Evolutionary conservation across 2,888 invertebrate species (phyloP).

Genomic region (Phrixothrix hirtus): DNA sequence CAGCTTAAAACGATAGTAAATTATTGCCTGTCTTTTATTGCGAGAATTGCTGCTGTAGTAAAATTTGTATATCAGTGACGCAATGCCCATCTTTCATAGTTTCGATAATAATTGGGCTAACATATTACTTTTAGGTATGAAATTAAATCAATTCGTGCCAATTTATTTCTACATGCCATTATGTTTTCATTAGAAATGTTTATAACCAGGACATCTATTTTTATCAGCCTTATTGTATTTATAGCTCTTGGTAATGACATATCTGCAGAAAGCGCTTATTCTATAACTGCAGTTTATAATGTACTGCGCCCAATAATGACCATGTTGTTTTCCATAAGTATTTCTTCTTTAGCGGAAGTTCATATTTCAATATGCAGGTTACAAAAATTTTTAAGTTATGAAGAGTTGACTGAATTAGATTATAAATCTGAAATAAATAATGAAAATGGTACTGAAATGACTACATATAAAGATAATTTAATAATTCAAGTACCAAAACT

Average conservation of each 20-base stretch:
- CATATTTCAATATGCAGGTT: conserved; percentile 74
- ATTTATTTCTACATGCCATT: conserved; percentile 77
- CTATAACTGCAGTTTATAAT: conserved; percentile 88
- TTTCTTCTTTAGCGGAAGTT: conserved; percentile 80
- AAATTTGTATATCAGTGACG: no score
- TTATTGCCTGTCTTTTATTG: no score
- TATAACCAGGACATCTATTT: conserved; percentile 83
- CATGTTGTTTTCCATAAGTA: conserved; percentile 85
- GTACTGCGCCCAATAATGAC: conserved; percentile 86
- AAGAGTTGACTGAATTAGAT: conserved; percentile 53
- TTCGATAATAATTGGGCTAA: not conserved
- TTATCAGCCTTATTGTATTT: conserved; percentile 79
- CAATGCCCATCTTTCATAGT: not conserved
- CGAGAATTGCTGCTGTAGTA: no score
- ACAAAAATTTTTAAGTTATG: conserved; percentile 61
- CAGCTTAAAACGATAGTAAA: no score
- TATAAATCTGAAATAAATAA: not conserved
- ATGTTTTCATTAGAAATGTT: conserved; percentile 85
- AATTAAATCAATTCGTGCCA: conserved; percentile 71
- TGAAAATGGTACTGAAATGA: not conserved
- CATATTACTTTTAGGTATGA: conserved; percentile 61
- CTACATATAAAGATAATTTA: not conserved
- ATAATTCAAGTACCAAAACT: conserved; percentile 55
- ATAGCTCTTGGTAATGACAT: conserved; percentile 72
- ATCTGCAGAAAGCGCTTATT: conserved; percentile 83